Evolutionary conservation across 2,888 invertebrate species (phyloP), one percentile per base, ranked within the genome.

Genomic region (Caenorhabditis sp.): DNA sequence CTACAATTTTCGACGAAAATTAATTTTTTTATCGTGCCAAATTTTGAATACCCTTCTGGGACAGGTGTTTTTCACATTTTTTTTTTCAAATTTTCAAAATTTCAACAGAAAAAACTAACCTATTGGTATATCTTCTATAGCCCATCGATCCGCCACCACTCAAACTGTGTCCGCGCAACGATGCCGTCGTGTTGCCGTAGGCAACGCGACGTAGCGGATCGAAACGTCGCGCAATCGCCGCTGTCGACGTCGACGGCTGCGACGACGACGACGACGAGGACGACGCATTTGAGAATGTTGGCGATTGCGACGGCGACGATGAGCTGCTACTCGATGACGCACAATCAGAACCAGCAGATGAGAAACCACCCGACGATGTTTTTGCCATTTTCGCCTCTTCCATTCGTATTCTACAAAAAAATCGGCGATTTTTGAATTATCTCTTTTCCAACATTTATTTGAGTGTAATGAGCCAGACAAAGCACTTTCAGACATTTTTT

Each of bases 361-460:
- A 71, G 21, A 58, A 59, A 23, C 64, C 60, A 60, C 71, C 60
- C 24, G 43, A 59, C 55, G 26, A 14, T 14, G 12, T 4, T 55
- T 26, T 26, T 4, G 63, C 51, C 24, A 55, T 27, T 60, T 66
- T 71, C 1, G 66, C 59, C 57, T 71, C 71, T 43, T 71, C 71
- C 67, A 64, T 63, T 53, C 71, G 66, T 53, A 71, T 59, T 58
- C 71, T 71, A 66, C 54, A 71, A 69, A 12, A n/a, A n/a, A 37
- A 37, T 37, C 6, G 14, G 6, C 37, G 17, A 49, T 49, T 49
- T 49, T 4, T 49, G n/a, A 49, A 14, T 14, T 49, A 5, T 19
- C 17, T 3, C 17, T 37, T 37, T 37, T 37, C 14, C 37, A 37
- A n/a, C 31, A 31, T 6, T 31, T 31, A 10, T 31, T 31, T 31